A percentile compares a stretch with the other conserved stretches of the same genome.
phyloP scores from a whole-genome alignment of 2,113 vertebrate genomes.

The Dromiciops gliroides region DNA sequence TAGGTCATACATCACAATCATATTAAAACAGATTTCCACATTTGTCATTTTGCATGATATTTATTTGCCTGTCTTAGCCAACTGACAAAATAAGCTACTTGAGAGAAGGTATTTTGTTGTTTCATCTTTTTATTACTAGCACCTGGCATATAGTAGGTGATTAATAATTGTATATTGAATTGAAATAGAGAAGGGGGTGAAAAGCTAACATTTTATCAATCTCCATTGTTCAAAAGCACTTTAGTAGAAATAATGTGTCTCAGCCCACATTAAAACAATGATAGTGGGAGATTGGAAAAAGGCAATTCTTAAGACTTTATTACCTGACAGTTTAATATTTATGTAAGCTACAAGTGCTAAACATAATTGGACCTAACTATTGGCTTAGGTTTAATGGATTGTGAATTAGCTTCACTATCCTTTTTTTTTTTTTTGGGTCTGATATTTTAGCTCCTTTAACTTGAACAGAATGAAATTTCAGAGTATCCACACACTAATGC shows the following conservation, averaged over 20 bases:
- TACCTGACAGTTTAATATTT: slow-evolving; percentile 75
- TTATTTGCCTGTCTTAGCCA: neutral
- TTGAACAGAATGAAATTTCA: neutral
- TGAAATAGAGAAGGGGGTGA: neutral
- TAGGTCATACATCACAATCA: no score
- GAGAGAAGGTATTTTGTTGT: neutral
- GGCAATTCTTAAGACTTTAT: slow-evolving; percentile 60
- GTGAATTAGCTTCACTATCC: slow-evolving; percentile 54
- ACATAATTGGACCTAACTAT: slow-evolving; percentile 68
- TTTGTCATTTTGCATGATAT: no score
- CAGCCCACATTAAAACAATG: slow-evolving; percentile 46
- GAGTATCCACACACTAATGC: neutral
- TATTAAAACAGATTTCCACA: no score
- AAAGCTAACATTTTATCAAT: slow-evolving; percentile 36
- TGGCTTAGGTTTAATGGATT: slow-evolving; percentile 60
- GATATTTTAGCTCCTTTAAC: neutral
- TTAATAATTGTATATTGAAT: neutral
- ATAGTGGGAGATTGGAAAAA: slow-evolving; percentile 3
- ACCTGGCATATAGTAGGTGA: neutral
- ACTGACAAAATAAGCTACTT: neutral
- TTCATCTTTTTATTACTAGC: neutral
- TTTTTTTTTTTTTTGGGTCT: neutral
- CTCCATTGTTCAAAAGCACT: slow-evolving; percentile 51
- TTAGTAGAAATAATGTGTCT: slow-evolving; percentile 54
- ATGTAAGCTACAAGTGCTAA: slow-evolving; percentile 49